Percentiles rank a stretch among this genome's conserved stretches.
phyloP scores from a whole-genome alignment of 2,888 invertebrate species.

The Halictus ligatus region DNA sequence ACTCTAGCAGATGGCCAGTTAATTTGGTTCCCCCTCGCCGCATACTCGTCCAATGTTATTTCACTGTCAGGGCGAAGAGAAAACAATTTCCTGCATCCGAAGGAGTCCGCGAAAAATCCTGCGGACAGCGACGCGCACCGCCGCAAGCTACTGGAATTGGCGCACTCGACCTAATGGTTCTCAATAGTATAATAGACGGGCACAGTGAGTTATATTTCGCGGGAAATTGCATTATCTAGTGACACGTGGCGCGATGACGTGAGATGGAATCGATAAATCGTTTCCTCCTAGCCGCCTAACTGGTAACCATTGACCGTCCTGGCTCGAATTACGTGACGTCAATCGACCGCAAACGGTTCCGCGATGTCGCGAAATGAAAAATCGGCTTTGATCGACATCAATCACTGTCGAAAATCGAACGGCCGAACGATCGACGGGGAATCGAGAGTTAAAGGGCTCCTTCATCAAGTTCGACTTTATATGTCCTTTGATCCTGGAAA shows the following conservation, averaged over 20 bases:
- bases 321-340: constrained; percentile 56
- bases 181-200: constrained; percentile 52
- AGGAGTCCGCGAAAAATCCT: background rate
- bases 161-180: constrained; percentile 47
- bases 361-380: constrained; percentile 10
- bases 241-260: constrained; percentile 63
- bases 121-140: background rate
- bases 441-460: background rate
- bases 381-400: background rate
- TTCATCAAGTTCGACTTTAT: background rate
- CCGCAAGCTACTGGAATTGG: constrained; percentile 8
- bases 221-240: constrained; percentile 63
- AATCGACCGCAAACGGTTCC: constrained; percentile 50
- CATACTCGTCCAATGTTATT: background rate
- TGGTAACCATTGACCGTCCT: constrained; percentile 44
- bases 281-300: constrained; percentile 18
- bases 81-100: background rate
- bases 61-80: background rate
- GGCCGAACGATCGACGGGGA: background rate
- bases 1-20: background rate
- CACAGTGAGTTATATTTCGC: constrained; percentile 53
- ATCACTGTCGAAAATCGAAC: background rate
- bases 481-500: background rate
- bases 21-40: background rate
- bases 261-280: constrained; percentile 65